Evolutionary conservation across 2,113 vertebrate species (phyloP), one percentile per base, ranked within the genome.

Genomic region (Paraplagusia blochii): DNA sequence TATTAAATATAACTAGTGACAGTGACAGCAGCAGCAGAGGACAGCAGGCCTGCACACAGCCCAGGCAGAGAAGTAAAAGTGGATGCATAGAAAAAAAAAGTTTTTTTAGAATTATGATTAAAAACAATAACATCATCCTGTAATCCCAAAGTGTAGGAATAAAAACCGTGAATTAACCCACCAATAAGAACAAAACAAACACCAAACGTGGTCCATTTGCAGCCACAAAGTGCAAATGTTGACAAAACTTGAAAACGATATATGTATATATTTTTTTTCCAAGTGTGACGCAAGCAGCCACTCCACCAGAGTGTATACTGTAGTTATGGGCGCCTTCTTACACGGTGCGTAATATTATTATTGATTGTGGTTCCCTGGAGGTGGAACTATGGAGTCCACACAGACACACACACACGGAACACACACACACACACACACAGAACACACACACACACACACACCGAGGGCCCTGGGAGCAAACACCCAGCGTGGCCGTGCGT

Each of bases 311-410:
- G 22, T 29, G 42, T 45, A 50, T 52, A 40, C 74, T 29, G 22
- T 29, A 29, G 22, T 29, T 58, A 71, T 66, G 82, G 81, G 61
- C 70, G 79, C 69, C 81, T 83, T 85, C 77, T 75, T 70, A 58
- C 74, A 69, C 69, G 61, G 61, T 76, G 72, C 85, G 79, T 79
- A 72, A 87, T 90, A 90, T 90, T 88, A 74, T 88, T 90, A 90
- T 90, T 88, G 89, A 91, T 91, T 87, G 88, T 63, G 83, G 84
- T 86, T 88, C 86, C 86, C 88, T 82, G 73, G 84, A 87, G 87
- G 79, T 84, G 79, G 70, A 86, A 77, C 72, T 82, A 29, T 29
- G 22, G 22, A 81, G 72, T 66, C 69, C 55, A 69, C 69, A 70
- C 22, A 29, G 3, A 29, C 22, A 29, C 22, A 29, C 22, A 29